These are phyloP conservation scores for Micoletzkya japonica DNA, from an alignment of 2,888 invertebrate genomes.

Conservation along the genomic window DNA sequence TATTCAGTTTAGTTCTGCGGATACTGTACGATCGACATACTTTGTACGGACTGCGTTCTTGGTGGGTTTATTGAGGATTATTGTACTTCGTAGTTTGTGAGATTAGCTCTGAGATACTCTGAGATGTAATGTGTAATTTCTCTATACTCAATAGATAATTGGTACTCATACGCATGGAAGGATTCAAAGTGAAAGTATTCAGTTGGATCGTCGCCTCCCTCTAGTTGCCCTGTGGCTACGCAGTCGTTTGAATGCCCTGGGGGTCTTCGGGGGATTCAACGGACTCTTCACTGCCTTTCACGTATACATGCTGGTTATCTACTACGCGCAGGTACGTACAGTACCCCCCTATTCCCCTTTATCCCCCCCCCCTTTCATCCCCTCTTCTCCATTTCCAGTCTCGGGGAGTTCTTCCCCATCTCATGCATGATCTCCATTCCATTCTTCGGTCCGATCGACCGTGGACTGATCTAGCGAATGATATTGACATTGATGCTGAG, in stretches of 20 bases:
- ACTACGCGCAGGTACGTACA: slow-evolving; percentile 7
- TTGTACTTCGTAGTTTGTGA: no score
- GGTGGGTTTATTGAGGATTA: background rate
- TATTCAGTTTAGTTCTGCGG: slow-evolving; percentile 4
- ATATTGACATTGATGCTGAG: background rate
- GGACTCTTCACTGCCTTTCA: slow-evolving; percentile 17
- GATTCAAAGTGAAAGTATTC: no score
- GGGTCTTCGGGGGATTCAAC: slow-evolving; percentile 5
- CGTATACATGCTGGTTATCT: slow-evolving; percentile 16
- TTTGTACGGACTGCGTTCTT: background rate
- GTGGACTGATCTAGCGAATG: background rate
- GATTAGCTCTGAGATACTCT: no score
- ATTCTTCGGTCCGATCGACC: background rate
- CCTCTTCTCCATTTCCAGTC: background rate
- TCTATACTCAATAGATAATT: no score
- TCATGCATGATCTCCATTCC: background rate
- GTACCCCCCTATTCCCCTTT: background rate
- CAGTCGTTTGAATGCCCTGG: no score
- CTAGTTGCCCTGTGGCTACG: no score
- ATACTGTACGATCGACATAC: background rate
- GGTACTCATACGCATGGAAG: no score
- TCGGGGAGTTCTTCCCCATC: background rate
- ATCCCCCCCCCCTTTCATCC: background rate
- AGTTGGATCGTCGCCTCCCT: no score
- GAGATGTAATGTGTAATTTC: no score